Base-by-base conservation (phyloP, 2,888 invertebrate genomes). In the Candidula unifasciata region DNA sequence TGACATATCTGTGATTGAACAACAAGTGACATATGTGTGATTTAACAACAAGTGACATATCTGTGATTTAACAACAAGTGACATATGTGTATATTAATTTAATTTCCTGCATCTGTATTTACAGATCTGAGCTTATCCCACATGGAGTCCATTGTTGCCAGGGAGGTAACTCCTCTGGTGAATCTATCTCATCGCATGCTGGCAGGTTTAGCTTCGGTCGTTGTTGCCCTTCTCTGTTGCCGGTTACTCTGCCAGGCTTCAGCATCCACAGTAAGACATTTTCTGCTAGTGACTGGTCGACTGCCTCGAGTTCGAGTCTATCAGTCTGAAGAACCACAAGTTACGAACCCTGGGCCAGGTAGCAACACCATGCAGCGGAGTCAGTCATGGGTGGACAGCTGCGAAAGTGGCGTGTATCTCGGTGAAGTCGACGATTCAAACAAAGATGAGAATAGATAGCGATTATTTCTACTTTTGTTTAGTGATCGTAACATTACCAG, bases 381-480 rank as follows among this genome's bases (percentile, higher is more conserved):
- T 76, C 90, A 90, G 68, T 92, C 91, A 0, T 89, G 89, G 88
- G 88, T 91, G 76, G 91, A 91, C 85, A 92, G 91, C 85, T 91
- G 91, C 82, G 91, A 92, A 83, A 92, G 91, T 85, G 91, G 91
- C 1, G 91, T 92, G 1, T 91, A 90, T 69, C 89, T 89, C 18
- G 88, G 89, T 27, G 89, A 89, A 64, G 86, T 80, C 18, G 89
- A 89, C 24, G 85, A 82, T 24, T 57, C 79, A 44, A 82, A 80
- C 60, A 78, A 78, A 71, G 80, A 80, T 35, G 71, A 78, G 33
- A 76, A 44, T 44, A 82, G 77, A 68, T 76, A 77, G 82, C 76
- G 73, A 30, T 76, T 79, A 79, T 35, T 27, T 68, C 8, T 30
- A 30, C 21, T 24, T 6, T 30, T 68, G n/a, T 8, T 21, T 66